Base-by-base conservation (phyloP, 2,888 invertebrate species). In the Sinohyriopsis cumingii region DNA sequence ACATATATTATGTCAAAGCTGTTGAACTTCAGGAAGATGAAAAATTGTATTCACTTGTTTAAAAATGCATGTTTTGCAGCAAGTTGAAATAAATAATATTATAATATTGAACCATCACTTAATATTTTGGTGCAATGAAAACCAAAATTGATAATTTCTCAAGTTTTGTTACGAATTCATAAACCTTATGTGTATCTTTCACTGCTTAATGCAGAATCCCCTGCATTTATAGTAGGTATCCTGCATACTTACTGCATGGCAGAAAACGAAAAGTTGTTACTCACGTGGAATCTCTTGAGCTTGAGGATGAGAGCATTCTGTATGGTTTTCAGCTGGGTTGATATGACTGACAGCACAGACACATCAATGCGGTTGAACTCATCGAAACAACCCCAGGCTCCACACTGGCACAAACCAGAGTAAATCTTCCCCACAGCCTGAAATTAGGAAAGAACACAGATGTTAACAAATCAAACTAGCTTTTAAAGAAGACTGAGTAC, bases 371-470 rank as follows among this genome's bases (percentile, higher is more conserved):
- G 92, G 90, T 97, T 97, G 91, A 97, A 97, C 90, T 97, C 96
- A 82, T 97, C 97, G 87, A 97, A 97, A 89, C 97, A 97, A 2
- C 97, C 97, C 97, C 97, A 97, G 4, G 96, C 96, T 0, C 97
- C 97, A 87, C 95, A 95, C 88, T 95, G 95, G 68, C 94, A 94
- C 65, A 96, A 91, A 1, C 95, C 90, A 93, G 90, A 89, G 79
- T 89, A 88, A 72, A 90, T 90, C 81, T 90, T 90, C 20, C 90
- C 90, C 64, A 95, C 93, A 3, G 96, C 95, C 79, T 94, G 93
- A 25, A 81, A 79, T 28, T 65, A n/a, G 28, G 20, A 71, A 55
- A 54, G n/a, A 56, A 61, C 28, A 59, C 60, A 63, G 19, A 9
- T 64, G 28, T 24, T 1, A 33, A 18, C 24, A 15, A 22, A 9